phyloP scores from a whole-genome alignment of 2,797 vertebrate genomes.

The Paedocypris micromegethes region DNA sequence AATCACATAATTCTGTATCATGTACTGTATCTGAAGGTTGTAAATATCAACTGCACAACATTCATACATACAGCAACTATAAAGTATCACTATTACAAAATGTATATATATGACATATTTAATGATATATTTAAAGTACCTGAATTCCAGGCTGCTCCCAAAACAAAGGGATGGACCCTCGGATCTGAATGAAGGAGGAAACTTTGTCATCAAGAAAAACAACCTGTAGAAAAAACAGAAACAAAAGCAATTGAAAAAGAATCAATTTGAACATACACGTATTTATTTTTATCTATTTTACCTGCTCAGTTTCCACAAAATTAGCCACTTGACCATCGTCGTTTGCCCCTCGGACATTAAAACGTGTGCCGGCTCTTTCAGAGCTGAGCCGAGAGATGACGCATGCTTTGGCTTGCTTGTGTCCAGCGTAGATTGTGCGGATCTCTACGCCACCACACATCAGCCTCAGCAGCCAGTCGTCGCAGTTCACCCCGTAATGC shows the following conservation, averaged over 20 bases:
- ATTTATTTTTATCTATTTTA: conserved; percentile 43
- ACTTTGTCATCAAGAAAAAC: conserved; percentile 92
- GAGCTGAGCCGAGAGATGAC: conserved; percentile 96
- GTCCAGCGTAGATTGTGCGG: conserved; percentile 94
- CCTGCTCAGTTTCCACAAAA: conserved; percentile 98
- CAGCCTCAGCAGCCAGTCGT: conserved; percentile 90
- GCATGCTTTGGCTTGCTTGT: conserved; percentile 97
- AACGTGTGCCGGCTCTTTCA: conserved; percentile 90
- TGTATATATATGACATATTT: neutral
- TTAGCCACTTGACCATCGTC: conserved; percentile 97
- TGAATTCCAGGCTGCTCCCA: conserved; percentile 98
- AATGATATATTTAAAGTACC: conserved; percentile 61
- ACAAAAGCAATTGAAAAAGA: neutral
- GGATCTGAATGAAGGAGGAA: conserved; percentile 96
- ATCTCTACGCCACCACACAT: conserved; percentile 98
- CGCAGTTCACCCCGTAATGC: conserved; percentile 95
- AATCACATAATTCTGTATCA: no score
- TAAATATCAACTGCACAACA: no score
- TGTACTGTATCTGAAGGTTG: no score
- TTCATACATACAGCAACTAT: no score
- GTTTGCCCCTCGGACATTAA: conserved; percentile 93
- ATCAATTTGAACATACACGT: no score
- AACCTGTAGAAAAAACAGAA: conserved; percentile 66
- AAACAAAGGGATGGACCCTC: conserved; percentile 93
- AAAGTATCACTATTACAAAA: neutral